phyloP scores from a whole-genome alignment of 2,113 vertebrate species.

The Mobula hypostoma region DNA sequence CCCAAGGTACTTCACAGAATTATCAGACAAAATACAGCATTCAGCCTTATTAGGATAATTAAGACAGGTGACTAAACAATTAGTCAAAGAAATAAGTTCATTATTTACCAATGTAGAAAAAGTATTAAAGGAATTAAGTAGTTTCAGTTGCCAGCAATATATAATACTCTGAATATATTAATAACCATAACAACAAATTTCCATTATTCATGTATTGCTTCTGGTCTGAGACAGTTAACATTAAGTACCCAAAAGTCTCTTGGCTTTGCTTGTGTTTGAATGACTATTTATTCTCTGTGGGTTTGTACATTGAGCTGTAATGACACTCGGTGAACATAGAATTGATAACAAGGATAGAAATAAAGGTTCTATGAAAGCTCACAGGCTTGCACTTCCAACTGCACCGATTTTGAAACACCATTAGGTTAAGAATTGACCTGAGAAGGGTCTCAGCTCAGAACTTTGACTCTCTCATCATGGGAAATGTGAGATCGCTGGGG shows the following conservation, averaged over 20 bases:
- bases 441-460: too few relatives aligned
- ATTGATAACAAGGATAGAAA: too few relatives aligned
- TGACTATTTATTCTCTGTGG: neutral
- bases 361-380: too few relatives aligned
- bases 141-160: neutral
- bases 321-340: too few relatives aligned
- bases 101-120: neutral
- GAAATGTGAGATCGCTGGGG: too few relatives aligned
- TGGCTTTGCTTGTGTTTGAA: neutral
- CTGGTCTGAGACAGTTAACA: neutral
- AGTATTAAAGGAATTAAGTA: neutral
- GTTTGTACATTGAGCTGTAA: neutral
- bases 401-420: neutral
- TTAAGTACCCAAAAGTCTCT: neutral
- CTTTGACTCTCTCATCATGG: too few relatives aligned
- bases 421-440: neutral
- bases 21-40: neutral
- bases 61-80: neutral
- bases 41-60: neutral
- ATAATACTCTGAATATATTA: neutral
- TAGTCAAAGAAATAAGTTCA: neutral
- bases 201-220: neutral
- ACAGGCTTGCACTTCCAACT: neutral
- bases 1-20: neutral
- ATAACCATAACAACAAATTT: neutral